phyloP scores from a whole-genome alignment of 1,140 invertebrate genomes.

The Branchinecta lindahli region DNA sequence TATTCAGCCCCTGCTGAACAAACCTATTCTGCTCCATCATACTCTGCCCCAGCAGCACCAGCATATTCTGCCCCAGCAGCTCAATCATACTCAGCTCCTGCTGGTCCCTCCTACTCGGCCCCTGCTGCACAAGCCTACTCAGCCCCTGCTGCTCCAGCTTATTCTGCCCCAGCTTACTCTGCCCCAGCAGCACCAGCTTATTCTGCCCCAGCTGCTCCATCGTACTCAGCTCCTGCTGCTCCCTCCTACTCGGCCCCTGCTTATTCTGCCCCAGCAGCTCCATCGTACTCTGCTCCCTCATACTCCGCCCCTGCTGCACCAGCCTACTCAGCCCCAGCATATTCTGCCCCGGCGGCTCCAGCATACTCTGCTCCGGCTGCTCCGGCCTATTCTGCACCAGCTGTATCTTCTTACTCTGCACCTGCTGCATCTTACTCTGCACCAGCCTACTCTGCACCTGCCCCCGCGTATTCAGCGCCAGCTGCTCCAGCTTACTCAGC shows the following conservation, averaged over 20 bases:
- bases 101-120: constrained; percentile 12
- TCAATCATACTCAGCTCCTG: neutral
- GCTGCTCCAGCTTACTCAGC: constrained; percentile 17
- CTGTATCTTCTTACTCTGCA: neutral
- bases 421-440: constrained; percentile 3
- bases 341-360: constrained; percentile 8
- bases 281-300: constrained; percentile 12
- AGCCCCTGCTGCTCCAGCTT: constrained; percentile 6
- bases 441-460: constrained; percentile 11
- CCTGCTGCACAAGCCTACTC: constrained; percentile 10
- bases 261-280: constrained; percentile 10
- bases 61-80: constrained; percentile 12
- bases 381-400: constrained; percentile 13
- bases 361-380: constrained; percentile 17
- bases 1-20: neutral
- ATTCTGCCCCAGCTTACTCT: constrained; percentile 14
- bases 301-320: constrained; percentile 18
- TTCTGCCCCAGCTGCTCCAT: constrained; percentile 7
- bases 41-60: constrained; percentile 14
- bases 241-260: neutral
- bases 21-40: constrained; percentile 6
- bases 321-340: neutral
- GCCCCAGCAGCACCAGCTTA: constrained; percentile 15
- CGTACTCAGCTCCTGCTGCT: constrained; percentile 14
- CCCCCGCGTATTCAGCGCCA: constrained; percentile 13